Evolutionary conservation across 2,113 vertebrate species (phyloP).

Genomic region (Pogona vitticeps): DNA sequence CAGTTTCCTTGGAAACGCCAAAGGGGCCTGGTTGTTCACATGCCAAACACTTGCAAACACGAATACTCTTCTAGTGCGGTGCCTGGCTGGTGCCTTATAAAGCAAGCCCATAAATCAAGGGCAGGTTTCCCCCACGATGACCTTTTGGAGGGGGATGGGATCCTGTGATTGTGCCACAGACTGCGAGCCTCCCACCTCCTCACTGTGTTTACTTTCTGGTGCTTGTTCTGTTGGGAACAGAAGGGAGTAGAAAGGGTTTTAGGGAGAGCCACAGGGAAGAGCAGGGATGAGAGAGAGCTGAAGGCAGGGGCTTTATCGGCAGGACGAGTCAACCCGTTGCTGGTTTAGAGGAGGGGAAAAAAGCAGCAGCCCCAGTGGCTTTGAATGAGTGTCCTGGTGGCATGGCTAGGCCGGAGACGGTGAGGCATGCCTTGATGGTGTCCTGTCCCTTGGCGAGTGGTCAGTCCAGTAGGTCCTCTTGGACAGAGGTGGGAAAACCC

Average conservation of each 20-base stretch:
- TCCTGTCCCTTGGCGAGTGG: too few species aligned
- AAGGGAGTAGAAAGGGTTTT: too few species aligned
- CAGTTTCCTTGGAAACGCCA: background rate
- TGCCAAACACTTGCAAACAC: background rate
- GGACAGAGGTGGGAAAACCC: background rate
- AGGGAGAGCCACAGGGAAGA: too few species aligned
- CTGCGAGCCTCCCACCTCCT: background rate
- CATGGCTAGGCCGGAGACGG: too few species aligned
- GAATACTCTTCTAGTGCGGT: background rate
- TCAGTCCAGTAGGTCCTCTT: background rate
- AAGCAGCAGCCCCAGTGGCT: too few species aligned
- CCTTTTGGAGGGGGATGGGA: background rate
- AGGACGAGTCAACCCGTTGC: background rate
- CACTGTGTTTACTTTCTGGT: background rate
- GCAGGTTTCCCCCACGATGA: background rate
- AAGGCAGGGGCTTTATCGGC: too few species aligned
- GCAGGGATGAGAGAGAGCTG: background rate
- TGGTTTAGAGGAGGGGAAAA: too few species aligned
- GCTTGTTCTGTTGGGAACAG: background rate
- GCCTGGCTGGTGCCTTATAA: background rate
- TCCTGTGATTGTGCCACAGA: background rate
- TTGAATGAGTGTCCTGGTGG: too few species aligned
- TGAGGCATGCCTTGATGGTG: background rate
- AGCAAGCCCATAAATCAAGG: background rate
- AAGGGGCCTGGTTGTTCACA: too few species aligned